phyloP scores from a whole-genome alignment of 2,888 invertebrate species.

The Neocrepidodera transversa region DNA sequence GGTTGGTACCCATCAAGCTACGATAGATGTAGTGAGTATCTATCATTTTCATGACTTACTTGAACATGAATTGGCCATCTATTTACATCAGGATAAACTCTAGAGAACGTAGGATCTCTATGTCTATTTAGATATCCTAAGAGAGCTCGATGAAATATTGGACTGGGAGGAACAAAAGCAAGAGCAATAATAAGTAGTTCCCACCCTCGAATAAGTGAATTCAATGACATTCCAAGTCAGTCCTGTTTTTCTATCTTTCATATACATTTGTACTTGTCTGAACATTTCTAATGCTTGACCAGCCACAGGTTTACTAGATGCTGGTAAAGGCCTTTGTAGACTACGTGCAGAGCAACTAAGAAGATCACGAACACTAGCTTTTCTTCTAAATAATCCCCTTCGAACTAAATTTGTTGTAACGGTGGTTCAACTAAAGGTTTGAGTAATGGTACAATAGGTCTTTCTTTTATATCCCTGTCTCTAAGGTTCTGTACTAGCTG shows the following conservation, averaged over 20 bases:
- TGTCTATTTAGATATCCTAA: slow-evolving; percentile 89
- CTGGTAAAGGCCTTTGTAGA: slow-evolving; percentile 91
- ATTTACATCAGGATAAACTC: slow-evolving; percentile 76
- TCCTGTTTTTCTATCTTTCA: slow-evolving; percentile 93
- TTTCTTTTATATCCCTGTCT: slow-evolving; percentile 46
- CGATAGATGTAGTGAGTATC: too few species aligned
- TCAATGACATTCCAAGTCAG: slow-evolving; percentile 79
- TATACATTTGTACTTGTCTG: slow-evolving; percentile 79
- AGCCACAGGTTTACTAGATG: slow-evolving; percentile 86
- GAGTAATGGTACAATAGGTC: slow-evolving; percentile 48
- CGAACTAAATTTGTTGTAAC: slow-evolving; percentile 70
- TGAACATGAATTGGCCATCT: slow-evolving; percentile 90
- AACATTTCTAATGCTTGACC: slow-evolving; percentile 93
- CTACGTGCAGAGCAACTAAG: slow-evolving; percentile 92
- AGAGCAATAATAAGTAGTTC: slow-evolving; percentile 93
- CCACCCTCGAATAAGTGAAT: slow-evolving; percentile 93
- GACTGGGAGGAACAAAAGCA: slow-evolving; percentile 92
- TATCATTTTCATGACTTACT: slow-evolving; percentile 64
- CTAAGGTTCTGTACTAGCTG: slow-evolving; percentile 54
- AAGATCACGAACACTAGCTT: slow-evolving; percentile 81
- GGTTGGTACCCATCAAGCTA: too few species aligned
- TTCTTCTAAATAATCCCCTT: slow-evolving; percentile 63
- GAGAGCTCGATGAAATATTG: slow-evolving; percentile 88
- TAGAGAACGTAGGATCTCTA: slow-evolving; percentile 83
- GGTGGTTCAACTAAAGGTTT: slow-evolving; percentile 63